A percentile compares a stretch with the other conserved stretches of the same genome.
Evolutionary conservation across 1,140 invertebrate species (phyloP).

Genomic region (Halesus radiatus): DNA sequence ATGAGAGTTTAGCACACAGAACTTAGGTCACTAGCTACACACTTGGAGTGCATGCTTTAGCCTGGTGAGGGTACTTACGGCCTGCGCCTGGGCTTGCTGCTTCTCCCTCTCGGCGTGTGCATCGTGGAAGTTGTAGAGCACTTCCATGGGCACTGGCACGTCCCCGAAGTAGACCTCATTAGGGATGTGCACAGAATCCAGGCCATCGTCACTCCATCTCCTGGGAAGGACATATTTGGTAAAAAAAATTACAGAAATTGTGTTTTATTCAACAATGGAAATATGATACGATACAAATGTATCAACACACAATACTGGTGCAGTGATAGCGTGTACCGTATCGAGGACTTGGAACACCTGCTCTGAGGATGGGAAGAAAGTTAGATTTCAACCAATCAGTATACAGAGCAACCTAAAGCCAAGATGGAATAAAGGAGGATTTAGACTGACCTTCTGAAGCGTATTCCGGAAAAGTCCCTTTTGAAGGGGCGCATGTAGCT

Average conservation of each 20-base stretch:
- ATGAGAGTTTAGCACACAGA: neutral
- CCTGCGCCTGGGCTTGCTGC: slow-evolving; percentile 56
- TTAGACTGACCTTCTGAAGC: slow-evolving; percentile 64
- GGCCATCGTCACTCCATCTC: slow-evolving; percentile 70
- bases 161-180: slow-evolving; percentile 71
- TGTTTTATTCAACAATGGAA: neutral
- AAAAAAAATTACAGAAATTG: neutral
- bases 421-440: too few relatives aligned
- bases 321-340: too few relatives aligned
- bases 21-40: neutral
- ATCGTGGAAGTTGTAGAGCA: slow-evolving; percentile 69
- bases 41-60: neutral
- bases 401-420: too few relatives aligned
- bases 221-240: slow-evolving; percentile 52
- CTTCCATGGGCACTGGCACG: slow-evolving; percentile 66
- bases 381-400: too few relatives aligned
- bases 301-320: too few relatives aligned
- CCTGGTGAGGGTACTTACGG: neutral
- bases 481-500: slow-evolving; percentile 65
- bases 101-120: slow-evolving; percentile 66
- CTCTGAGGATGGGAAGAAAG: too few relatives aligned
- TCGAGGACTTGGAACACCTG: too few relatives aligned
- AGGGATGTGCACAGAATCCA: slow-evolving; percentile 68
- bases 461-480: slow-evolving; percentile 69
- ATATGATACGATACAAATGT: too few relatives aligned